Base-by-base conservation (phyloP, 2,797 vertebrate species). In the Echeneis naucrates region DNA sequence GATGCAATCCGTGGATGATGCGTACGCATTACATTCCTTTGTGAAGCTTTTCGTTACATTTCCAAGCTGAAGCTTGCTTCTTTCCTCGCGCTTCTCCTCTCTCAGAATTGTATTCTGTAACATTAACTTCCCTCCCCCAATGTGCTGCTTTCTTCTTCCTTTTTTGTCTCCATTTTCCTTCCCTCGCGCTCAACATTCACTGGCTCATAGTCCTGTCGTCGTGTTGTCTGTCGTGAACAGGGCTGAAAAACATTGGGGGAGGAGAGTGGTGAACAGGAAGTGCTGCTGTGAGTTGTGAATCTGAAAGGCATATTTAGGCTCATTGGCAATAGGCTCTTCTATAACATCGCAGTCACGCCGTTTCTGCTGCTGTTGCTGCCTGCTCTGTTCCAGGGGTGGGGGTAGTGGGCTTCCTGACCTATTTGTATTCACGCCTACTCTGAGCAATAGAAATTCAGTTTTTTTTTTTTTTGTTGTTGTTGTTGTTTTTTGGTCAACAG, bases 401-500 rank as follows among this genome's bases (percentile, higher is more conserved):
- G 75, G 77, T 40, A 21, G 19, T 73, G 83, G 78, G 85, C 84
- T 86, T 86, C 72, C 69, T 92, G 91, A 92, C 90, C 75, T 67
- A 89, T 88, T 91, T 93, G 84, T 87, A 87, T 88, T 91, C 88
- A 83, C 72, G 19, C 84, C 88, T 84, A 79, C 72, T 81, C 69
- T 63, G 42, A 68, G 40, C 53, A 81, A 77, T 82, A 71, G n/a
- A n/a, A n/a, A n/a, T n/a, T n/a, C n/a, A n/a, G n/a, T n/a, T n/a
- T n/a, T n/a, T n/a, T n/a, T n/a, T n/a, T n/a, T n/a, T n/a, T n/a
- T n/a, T n/a, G n/a, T n/a, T n/a, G n/a, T n/a, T n/a, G n/a, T n/a
- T n/a, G n/a, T n/a, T n/a, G n/a, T n/a, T n/a, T n/a, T n/a, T n/a
- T n/a, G n/a, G 44, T 40, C 4, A 2, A 1, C 47, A 45, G 19